Conservation (phyloP, 2,113 vertebrate species). For the Mohoua ochrocephala region DNA sequence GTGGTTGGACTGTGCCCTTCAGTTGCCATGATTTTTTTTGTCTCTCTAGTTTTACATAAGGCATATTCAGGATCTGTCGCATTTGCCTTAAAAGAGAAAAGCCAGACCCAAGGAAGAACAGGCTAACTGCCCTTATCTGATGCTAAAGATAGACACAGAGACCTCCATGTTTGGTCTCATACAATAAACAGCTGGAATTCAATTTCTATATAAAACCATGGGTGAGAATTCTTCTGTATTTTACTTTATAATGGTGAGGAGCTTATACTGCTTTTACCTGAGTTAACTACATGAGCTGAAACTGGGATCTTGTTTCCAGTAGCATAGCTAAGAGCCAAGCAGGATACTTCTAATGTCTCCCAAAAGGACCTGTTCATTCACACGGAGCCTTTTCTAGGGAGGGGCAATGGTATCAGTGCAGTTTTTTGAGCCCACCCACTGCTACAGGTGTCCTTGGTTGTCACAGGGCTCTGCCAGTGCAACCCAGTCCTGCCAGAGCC, state of each 20-base stretch:
- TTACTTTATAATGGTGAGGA: background rate
- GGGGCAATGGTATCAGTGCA: background rate
- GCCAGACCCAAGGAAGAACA: background rate
- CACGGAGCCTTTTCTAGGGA: background rate
- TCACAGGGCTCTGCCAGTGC: background rate
- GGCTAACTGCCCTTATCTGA: background rate
- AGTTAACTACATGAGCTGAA: background rate
- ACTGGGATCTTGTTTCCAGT: background rate
- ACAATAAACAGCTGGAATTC: background rate
- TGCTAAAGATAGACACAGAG: background rate
- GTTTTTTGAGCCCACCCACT: background rate
- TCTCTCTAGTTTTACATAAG: background rate
- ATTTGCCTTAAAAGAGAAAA: background rate
- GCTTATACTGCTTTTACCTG: background rate
- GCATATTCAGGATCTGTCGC: background rate
- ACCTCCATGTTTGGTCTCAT: background rate
- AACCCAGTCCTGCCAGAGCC: rapidly evolving
- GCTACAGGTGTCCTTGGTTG: background rate
- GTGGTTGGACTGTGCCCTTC: background rate
- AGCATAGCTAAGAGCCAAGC: background rate
- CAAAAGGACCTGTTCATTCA: background rate
- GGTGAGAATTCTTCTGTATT: background rate
- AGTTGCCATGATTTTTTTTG: background rate
- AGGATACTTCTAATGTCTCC: background rate
- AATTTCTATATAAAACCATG: background rate